Evolutionary conservation across 37 sponge, comb jelly and placozoan species (phyloP), one percentile per base, ranked within the genome.

Genomic region (Tethya wilhelma): DNA sequence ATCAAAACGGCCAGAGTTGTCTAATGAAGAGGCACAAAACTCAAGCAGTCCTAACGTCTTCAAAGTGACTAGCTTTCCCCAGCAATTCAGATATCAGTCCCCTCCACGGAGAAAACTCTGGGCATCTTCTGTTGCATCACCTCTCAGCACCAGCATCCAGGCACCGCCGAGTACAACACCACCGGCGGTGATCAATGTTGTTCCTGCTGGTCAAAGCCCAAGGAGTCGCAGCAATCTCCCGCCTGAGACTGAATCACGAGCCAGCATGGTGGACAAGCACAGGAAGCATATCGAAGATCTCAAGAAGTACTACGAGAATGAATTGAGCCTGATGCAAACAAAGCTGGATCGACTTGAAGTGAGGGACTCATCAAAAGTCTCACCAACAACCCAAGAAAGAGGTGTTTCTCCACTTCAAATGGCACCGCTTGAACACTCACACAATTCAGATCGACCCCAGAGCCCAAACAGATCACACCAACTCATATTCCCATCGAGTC

Each of bases 221-320:
- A 49, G 53, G 14, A 49, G 53, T 49, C 14, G 53, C 53, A 49
- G 53, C 14, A 14, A 14, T 49, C 14, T 49, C 14, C 9, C 14
- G 53, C 9, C 9, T 49, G 53, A 49, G 53, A 49, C 14, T 49
- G 14, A 9, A 49, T 60, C 63, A 7, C 65, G 76, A 39, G 29
- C 64, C 5, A 19, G 64, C 1, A 62, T 88, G 17, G 31, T 82
- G 22, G 83, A 75, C 23, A 88, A 88, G 41, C 89, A 88, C 11
- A 55, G 65, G 4, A 88, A 75, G 40, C 83, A 88, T 64, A 32
- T 88, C 11, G 77, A 75, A 69, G 89, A 88, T 43, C 44, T 88
- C 26, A 75, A 81, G 65, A 32, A 45, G 1, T 88, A 88, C 66
- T 88, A 88, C 62, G 83, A 88, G 19, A 57, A 66, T 19, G 71